Base-by-base conservation (phyloP, 2,888 invertebrate genomes). In the Drosophila hamatofila region DNA sequence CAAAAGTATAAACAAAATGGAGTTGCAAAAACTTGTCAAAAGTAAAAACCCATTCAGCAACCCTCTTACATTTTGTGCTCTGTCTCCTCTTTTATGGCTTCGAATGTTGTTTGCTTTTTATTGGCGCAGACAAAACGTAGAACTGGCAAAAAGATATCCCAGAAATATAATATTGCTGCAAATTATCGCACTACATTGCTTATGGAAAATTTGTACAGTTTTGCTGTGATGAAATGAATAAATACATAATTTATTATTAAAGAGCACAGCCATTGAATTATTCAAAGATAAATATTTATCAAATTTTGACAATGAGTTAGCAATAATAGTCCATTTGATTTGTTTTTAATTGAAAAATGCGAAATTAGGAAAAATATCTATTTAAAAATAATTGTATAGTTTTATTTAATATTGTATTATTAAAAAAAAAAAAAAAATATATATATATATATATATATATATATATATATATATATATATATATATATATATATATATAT, bases 101-200 rank as follows among this genome's bases (percentile, higher is more conserved):
- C 12, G 46, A 80, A 41, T 70, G 76, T 68, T 51, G 16, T 41
- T 21, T 62, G 27, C 30, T 56, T 76, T 73, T 71, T 71, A 55
- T 55, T 57, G 52, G 23, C 37, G 60, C n/a, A 48, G 62, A 77
- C 14, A 46, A 33, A 56, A 58, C 56, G 59, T 35, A 21, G 23
- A 62, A 11, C 14, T 33, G 60, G 54, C 55, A 68, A 63, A 71
- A 66, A 58, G 51, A 72, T 81, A 71, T 76, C 27, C 56, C 55
- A 63, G 59, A 68, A 69, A 87, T 74, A 83, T 72, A 72, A 75
- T 84, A 88, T 65, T 67, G 55, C 56, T 72, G 65, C 78, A 89
- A 87, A 81, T 81, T 89, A 71, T 83, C 69, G 62, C 77, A 74
- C 66, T 71, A 72, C 63, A 83, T 77, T 69, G 78, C 72, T 73